Evolutionary conservation across 2,113 vertebrate species (phyloP).

Genomic region (Gadus chalcogrammus): DNA sequence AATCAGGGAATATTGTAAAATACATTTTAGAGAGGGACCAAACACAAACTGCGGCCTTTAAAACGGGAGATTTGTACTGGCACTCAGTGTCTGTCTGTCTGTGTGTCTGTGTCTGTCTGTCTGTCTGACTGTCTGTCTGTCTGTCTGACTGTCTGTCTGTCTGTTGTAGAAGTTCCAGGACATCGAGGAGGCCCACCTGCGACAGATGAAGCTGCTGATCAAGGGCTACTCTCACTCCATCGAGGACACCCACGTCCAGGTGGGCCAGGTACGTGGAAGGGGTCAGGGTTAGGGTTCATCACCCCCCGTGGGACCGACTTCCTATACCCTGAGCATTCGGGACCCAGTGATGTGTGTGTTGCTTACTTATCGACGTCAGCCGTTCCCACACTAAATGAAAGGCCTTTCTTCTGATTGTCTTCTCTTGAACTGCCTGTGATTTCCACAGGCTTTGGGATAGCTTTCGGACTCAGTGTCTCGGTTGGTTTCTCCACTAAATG

Average conservation of each 20-base stretch:
- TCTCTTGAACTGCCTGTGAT: too few species aligned
- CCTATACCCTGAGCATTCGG: not conserved
- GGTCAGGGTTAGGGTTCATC: not conserved
- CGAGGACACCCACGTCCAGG: slow-evolving; percentile 94
- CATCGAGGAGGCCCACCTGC: slow-evolving; percentile 85
- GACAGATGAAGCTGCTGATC: slow-evolving; percentile 90
- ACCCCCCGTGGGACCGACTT: not conserved
- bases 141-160: slow-evolving; percentile 4
- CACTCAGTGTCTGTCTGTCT: not conserved
- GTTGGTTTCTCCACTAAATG: too few species aligned
- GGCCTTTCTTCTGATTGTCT: too few species aligned
- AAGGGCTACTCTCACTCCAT: slow-evolving; percentile 89
- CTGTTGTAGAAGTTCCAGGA: slow-evolving; percentile 87
- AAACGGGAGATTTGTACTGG: too few species aligned
- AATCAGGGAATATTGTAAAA: too few species aligned
- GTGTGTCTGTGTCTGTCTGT: not conserved
- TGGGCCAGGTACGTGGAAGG: slow-evolving; percentile 82
- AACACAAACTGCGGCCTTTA: too few species aligned
- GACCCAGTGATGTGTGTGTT: not conserved
- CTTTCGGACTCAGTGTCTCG: too few species aligned
- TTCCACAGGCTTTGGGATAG: too few species aligned
- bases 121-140: slow-evolving; percentile 39
- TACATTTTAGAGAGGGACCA: too few species aligned
- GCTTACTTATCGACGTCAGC: too few species aligned
- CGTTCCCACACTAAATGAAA: too few species aligned